A percentile compares a stretch with the other conserved stretches of the same genome.
Evolutionary conservation across 2,113 vertebrate species (phyloP).

Genomic region (Gavia stellata): DNA sequence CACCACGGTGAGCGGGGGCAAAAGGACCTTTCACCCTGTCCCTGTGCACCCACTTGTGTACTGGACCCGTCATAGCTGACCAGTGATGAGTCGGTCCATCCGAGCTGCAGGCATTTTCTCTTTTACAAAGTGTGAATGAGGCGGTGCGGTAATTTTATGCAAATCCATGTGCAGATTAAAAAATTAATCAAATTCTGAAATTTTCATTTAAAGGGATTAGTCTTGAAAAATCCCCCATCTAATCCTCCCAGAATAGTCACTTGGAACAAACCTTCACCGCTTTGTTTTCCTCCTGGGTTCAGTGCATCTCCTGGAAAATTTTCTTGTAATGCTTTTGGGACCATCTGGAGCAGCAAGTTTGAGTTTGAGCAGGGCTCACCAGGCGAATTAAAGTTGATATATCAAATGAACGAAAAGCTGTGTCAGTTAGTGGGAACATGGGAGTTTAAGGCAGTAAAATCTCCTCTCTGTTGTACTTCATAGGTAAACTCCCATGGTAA

Average conservation of each 20-base stretch:
- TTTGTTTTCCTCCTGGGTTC: slow-evolving; percentile 48
- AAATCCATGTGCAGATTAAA: slow-evolving; percentile 52
- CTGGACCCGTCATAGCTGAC: not conserved
- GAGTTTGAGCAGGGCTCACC: slow-evolving; percentile 8
- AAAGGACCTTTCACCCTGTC: not conserved
- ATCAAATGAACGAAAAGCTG: slow-evolving; percentile 38
- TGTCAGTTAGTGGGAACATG: slow-evolving; percentile 29
- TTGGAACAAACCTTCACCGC: slow-evolving; percentile 19
- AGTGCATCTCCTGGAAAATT: slow-evolving; percentile 35
- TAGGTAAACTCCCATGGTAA: slow-evolving; percentile 38
- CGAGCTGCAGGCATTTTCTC: not conserved
- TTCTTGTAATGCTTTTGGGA: slow-evolving; percentile 34
- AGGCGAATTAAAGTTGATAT: slow-evolving; percentile 29
- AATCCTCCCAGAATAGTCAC: slow-evolving; percentile 52
- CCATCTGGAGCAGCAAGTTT: not conserved
- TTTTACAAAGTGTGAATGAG: not conserved
- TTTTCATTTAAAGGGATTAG: slow-evolving; percentile 68
- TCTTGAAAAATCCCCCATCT: slow-evolving; percentile 42
- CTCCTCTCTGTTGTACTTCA: not conserved
- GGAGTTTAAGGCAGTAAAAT: slow-evolving; percentile 37
- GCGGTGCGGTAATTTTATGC: slow-evolving; percentile 35
- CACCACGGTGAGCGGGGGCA: not conserved
- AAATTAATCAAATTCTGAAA: slow-evolving; percentile 63
- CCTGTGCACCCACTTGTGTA: not conserved
- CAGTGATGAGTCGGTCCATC: not conserved